Percentiles rank a stretch among this genome's conserved stretches.
These are phyloP conservation scores for Epiperipatus broadwayi DNA, from an alignment of 2,888 invertebrate genomes.

Conservation along the genomic window DNA sequence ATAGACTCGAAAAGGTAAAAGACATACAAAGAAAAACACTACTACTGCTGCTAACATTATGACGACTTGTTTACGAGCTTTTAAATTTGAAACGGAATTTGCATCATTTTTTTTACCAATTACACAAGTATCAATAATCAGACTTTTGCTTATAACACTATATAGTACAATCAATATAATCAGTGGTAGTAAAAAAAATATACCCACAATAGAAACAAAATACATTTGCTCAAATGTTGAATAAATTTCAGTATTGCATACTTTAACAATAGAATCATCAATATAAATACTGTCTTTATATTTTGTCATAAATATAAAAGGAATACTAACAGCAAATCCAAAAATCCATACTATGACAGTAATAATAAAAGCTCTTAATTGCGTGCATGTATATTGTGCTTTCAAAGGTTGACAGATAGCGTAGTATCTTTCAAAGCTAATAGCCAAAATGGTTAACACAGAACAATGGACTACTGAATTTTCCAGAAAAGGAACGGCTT, in stretches of 20 bases:
- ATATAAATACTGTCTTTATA: slow-evolving; percentile 50
- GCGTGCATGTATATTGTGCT: slow-evolving; percentile 36
- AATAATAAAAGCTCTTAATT: slow-evolving; percentile 25
- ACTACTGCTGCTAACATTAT: slow-evolving; percentile 76
- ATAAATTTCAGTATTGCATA: slow-evolving; percentile 60
- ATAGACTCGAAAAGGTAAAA: slow-evolving; percentile 68
- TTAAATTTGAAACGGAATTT: too few relatives aligned
- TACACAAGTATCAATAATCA: slow-evolving; percentile 41
- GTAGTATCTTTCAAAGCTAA: slow-evolving; percentile 63
- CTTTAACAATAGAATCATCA: slow-evolving; percentile 49
- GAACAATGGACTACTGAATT: slow-evolving; percentile 77
- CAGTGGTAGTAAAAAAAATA: slow-evolving; percentile 69
- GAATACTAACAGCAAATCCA: slow-evolving; percentile 51
- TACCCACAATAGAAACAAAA: slow-evolving; percentile 53
- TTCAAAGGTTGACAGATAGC: slow-evolving; percentile 79
- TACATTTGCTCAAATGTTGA: slow-evolving; percentile 57
- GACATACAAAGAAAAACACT: slow-evolving; percentile 68
- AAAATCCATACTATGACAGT: slow-evolving; percentile 27
- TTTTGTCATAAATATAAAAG: slow-evolving; percentile 58
- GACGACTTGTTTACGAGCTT: slow-evolving; percentile 55
- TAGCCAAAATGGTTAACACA: slow-evolving; percentile 74
- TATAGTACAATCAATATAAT: slow-evolving; percentile 59
- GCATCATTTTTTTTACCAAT: too few relatives aligned
- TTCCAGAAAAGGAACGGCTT: slow-evolving; percentile 77
- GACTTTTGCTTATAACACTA: slow-evolving; percentile 60